Percentiles rank a stretch among this genome's conserved stretches.
Evolutionary conservation across 2,797 vertebrate genomes (phyloP).

Genomic region (Neoniphon sammara): DNA sequence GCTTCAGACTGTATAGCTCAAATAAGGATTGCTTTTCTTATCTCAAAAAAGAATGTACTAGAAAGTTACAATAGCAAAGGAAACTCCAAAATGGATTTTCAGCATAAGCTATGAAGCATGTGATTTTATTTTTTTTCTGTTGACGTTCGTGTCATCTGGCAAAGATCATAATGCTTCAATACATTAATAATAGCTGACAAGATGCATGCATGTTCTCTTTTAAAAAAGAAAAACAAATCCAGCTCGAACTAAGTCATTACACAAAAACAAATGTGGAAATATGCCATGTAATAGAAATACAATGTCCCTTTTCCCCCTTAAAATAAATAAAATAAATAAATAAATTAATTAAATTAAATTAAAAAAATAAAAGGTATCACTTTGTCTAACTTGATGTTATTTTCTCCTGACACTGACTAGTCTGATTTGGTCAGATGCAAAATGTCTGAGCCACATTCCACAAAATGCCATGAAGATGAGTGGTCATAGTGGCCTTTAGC

Average conservation of each 20-base stretch:
- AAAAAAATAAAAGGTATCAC: background rate
- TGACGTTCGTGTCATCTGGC: conserved; percentile 46
- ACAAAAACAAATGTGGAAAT: background rate
- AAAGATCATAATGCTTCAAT: conserved; percentile 39
- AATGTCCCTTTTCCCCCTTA: background rate
- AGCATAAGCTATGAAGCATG: conserved; percentile 10
- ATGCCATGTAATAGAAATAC: conserved; percentile 10
- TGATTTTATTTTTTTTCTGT: conserved; percentile 18
- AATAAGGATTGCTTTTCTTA: background rate
- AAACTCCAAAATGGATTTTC: conserved; percentile 44
- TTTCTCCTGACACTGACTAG: background rate
- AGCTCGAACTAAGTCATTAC: conserved; percentile 38
- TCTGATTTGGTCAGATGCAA: background rate
- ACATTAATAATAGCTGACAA: conserved; percentile 40
- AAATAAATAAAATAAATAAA: too few relatives aligned
- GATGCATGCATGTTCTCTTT: conserved; percentile 32
- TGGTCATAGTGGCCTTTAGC: background rate
- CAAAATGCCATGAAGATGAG: too few relatives aligned
- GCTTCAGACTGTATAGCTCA: background rate
- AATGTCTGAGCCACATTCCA: background rate
- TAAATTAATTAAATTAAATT: too few relatives aligned
- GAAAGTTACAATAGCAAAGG: conserved; percentile 24
- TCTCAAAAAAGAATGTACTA: conserved; percentile 10
- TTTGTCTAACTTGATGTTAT: background rate
- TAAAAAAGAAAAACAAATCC: conserved; percentile 9